A percentile compares a stretch with the other conserved stretches of the same genome.
Conservation (phyloP, 2,797 vertebrate species). For the Aldrovandia affinis region DNA sequence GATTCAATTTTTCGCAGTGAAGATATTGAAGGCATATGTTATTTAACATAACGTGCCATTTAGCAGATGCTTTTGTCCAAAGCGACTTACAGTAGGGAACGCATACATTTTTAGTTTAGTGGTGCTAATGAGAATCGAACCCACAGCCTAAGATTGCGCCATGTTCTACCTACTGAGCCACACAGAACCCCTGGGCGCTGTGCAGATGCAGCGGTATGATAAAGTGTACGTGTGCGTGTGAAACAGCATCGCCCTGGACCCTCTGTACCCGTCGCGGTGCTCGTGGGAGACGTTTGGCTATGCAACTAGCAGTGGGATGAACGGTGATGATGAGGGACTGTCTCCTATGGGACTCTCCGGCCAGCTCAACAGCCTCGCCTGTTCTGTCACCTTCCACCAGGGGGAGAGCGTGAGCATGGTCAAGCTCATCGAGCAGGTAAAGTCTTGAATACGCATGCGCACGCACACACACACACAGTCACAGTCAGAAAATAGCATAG, state of each 20-base stretch:
- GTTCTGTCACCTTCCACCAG: constrained; percentile 91
- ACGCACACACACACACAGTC: background rate
- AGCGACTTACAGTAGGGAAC: too few relatives aligned
- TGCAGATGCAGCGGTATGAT: background rate
- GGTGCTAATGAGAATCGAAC: too few relatives aligned
- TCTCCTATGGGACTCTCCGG: constrained; percentile 87
- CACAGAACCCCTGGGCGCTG: too few relatives aligned
- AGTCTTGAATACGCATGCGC: background rate
- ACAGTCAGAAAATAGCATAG: background rate
- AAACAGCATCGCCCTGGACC: constrained; percentile 91
- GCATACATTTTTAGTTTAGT: too few relatives aligned
- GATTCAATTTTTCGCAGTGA: too few relatives aligned
- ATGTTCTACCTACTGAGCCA: too few relatives aligned
- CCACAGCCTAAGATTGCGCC: too few relatives aligned
- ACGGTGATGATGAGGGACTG: constrained; percentile 77
- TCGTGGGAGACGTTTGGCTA: constrained; percentile 98
- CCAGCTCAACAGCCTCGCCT: constrained; percentile 92
- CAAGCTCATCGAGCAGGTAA: constrained; percentile 94
- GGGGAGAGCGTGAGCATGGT: constrained; percentile 96
- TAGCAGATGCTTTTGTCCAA: too few relatives aligned
- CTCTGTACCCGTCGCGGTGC: constrained; percentile 96
- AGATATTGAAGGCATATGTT: too few relatives aligned
- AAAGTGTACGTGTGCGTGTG: background rate
- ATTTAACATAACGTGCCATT: too few relatives aligned
- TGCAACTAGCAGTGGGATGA: constrained; percentile 81